Percentiles rank a stretch among this genome's conserved stretches.
phyloP scores from a whole-genome alignment of 2,888 invertebrate species.

The Crematogaster levior region DNA sequence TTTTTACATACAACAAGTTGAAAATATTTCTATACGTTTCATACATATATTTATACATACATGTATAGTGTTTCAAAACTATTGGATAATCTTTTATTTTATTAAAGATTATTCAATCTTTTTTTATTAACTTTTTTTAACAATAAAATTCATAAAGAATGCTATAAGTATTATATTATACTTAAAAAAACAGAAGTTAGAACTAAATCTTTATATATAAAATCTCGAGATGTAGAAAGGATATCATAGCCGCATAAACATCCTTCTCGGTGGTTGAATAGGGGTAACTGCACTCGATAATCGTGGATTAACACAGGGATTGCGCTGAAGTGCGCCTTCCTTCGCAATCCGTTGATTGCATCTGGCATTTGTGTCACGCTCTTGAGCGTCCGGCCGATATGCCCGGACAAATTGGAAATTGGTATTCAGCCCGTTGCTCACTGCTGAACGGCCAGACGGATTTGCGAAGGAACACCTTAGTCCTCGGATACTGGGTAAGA shows the following conservation, averaged over 20 bases:
- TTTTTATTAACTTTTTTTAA: neutral
- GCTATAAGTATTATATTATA: neutral
- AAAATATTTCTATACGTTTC: neutral
- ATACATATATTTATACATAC: neutral
- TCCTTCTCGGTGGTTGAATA: neutral
- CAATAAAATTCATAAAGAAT: neutral
- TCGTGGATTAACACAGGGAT: conserved; percentile 70
- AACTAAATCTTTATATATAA: neutral
- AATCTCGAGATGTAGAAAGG: neutral
- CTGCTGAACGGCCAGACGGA: conserved; percentile 83
- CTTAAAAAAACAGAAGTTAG: neutral
- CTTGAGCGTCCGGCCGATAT: conserved; percentile 85
- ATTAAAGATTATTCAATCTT: neutral
- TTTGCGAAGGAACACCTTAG: conserved; percentile 83
- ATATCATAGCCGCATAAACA: conserved; percentile 16
- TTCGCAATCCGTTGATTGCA: conserved; percentile 82
- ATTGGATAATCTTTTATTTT: neutral
- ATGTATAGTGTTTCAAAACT: neutral
- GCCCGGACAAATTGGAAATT: conserved; percentile 84
- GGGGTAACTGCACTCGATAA: conserved; percentile 50
- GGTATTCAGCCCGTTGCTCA: conserved; percentile 81
- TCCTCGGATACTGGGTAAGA: conserved; percentile 63
- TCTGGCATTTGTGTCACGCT: conserved; percentile 86
- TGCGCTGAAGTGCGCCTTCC: conserved; percentile 67
- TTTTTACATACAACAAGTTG: neutral